phyloP scores from a whole-genome alignment of 1,140 invertebrate species.

The Bombus impatiens region DNA sequence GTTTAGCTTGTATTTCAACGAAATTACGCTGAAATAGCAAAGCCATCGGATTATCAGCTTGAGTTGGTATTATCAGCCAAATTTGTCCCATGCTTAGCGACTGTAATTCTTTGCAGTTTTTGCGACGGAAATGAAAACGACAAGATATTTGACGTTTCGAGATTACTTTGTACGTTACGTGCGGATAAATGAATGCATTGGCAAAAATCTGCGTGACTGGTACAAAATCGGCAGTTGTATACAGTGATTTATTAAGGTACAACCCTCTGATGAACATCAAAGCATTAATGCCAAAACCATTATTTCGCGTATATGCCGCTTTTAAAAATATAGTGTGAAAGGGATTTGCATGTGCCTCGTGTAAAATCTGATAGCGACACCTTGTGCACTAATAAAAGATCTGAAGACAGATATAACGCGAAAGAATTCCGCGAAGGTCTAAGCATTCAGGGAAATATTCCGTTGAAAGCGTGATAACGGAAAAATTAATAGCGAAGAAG shows the following conservation, averaged over 20 bases:
- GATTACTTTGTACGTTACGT: not conserved
- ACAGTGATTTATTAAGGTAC: constrained; percentile 40
- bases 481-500: not conserved
- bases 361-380: constrained; percentile 40
- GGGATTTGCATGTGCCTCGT: constrained; percentile 44
- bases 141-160: not conserved
- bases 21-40: not conserved
- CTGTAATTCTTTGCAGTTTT: not conserved
- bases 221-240: constrained; percentile 46
- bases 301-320: constrained; percentile 44
- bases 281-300: constrained; percentile 46
- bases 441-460: constrained; percentile 18
- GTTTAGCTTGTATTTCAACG: not conserved
- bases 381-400: constrained; percentile 35
- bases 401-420: constrained; percentile 29
- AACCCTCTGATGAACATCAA: constrained; percentile 37
- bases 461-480: not conserved
- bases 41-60: not conserved
- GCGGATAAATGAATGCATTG: constrained; percentile 4
- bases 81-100: not conserved
- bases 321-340: constrained; percentile 42
- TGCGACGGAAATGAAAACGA: not conserved
- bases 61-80: not conserved
- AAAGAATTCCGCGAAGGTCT: constrained; percentile 31
- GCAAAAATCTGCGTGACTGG: constrained; percentile 32